Evolutionary conservation across 2,888 invertebrate genomes (phyloP), one percentile per base, ranked within the genome.

Genomic region (Synergus umbraculus): DNA sequence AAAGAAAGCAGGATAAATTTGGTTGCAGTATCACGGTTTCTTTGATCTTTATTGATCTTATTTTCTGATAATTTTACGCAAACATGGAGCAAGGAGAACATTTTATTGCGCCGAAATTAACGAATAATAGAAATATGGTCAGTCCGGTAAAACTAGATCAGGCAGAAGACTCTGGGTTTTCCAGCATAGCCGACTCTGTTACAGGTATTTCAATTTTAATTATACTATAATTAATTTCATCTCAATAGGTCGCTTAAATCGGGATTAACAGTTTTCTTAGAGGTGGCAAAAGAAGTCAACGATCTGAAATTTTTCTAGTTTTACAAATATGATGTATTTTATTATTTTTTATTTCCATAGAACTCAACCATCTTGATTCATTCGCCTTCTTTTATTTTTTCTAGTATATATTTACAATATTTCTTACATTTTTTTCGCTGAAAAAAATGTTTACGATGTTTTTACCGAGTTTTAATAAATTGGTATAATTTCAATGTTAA

Each of bases 71-170:
- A 37, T 37, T 37, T 37, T 37, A 37, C 5, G 37, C 37, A 7
- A 49, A 49, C 7, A 49, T 49, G 54, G 54, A 54, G n/a, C n/a
- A 54, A 54, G 54, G 15, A 54, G 54, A n/a, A n/a, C n/a, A n/a
- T n/a, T 54, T 54, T 54, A 54, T n/a, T 54, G 54, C n/a, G n/a
- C 54, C 54, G n/a, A 13, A 54, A 54, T n/a, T n/a, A 54, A n/a
- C n/a, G 9, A n/a, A 54, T 54, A n/a, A n/a, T n/a, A 54, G n/a
- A 54, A 54, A n/a, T 54, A 9, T 2, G 54, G 54, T n/a, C 54
- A 54, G 54, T n/a, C 54, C n/a, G n/a, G 54, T n/a, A 54, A 54
- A 54, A 54, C n/a, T n/a, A 8, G 54, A 54, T 9, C 8, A 8
- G n/a, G 9, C n/a, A 54, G 54, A n/a, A n/a, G 54, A 54, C n/a